phyloP scores from a whole-genome alignment of 2,113 vertebrate genomes.

The Brachyhypopomus gauderio region DNA sequence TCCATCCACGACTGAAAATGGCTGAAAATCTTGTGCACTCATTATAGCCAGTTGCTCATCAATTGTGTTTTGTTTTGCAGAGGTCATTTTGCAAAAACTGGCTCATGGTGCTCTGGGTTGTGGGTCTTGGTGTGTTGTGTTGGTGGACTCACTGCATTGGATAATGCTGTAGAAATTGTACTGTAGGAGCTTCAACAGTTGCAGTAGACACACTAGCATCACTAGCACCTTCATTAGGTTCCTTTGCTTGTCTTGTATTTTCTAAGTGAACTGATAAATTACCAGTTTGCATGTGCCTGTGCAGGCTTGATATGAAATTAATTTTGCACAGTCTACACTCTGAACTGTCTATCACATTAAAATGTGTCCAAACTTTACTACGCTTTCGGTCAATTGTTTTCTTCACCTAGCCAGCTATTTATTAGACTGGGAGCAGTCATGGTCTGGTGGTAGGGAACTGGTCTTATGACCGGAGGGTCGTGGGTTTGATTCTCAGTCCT shows the following conservation, averaged over 20 bases:
- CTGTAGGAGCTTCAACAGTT: conserved; percentile 16
- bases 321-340: too few relatives aligned
- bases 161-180: not conserved
- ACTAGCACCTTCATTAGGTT: conserved; percentile 11
- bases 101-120: not conserved
- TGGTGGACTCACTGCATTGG: not conserved
- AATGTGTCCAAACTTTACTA: too few relatives aligned
- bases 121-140: not conserved
- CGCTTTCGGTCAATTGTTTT: too few relatives aligned
- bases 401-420: too few relatives aligned
- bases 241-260: conserved; percentile 11
- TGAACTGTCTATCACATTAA: too few relatives aligned
- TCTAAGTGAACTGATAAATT: not conserved
- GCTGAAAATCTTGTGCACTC: conserved; percentile 46
- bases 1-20: conserved; percentile 53
- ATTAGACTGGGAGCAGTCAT: too few relatives aligned
- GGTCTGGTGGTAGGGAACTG: too few relatives aligned
- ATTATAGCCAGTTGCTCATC: conserved; percentile 12
- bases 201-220: conserved; percentile 21
- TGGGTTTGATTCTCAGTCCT: too few relatives aligned
- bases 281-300: too few relatives aligned
- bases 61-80: conserved; percentile 16
- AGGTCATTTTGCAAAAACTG: conserved; percentile 12
- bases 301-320: too few relatives aligned
- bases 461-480: too few relatives aligned